Percentiles rank a stretch among this genome's conserved stretches.
These are phyloP conservation scores for Myopa testacea DNA, from an alignment of 2,888 invertebrate species.

Conservation along the genomic window DNA sequence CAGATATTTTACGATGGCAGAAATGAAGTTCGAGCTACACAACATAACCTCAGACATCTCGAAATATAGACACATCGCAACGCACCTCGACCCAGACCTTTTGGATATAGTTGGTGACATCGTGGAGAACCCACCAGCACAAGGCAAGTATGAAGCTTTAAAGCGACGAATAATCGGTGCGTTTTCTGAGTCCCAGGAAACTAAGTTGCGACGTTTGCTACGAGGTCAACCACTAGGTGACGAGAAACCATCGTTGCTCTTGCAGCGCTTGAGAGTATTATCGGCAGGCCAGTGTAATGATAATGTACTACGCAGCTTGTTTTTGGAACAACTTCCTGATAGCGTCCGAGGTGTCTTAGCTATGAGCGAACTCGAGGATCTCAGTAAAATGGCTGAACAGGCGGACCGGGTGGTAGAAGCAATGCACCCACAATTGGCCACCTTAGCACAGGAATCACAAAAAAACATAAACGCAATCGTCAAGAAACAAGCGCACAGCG, in stretches of 20 bases:
- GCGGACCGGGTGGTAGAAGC: background rate
- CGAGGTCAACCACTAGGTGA: background rate
- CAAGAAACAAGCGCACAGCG: background rate
- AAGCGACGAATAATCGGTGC: too few species aligned
- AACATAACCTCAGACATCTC: too few species aligned
- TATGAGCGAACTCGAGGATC: background rate
- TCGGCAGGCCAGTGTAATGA: slow-evolving; percentile 31
- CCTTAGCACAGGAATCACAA: too few species aligned
- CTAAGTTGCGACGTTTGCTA: background rate
- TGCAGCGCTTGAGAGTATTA: slow-evolving; percentile 35
- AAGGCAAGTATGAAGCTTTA: too few species aligned
- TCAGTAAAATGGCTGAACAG: background rate
- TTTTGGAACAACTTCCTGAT: slow-evolving; percentile 37
- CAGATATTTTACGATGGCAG: too few species aligned
- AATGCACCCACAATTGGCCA: background rate
- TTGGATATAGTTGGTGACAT: too few species aligned
- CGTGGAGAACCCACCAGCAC: too few species aligned
- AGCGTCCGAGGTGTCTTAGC: slow-evolving; percentile 32
- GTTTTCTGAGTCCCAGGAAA: too few species aligned
- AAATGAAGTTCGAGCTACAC: too few species aligned
- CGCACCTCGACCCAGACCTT: too few species aligned
- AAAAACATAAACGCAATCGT: background rate
- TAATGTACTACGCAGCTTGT: slow-evolving; percentile 27
- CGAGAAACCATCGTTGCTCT: slow-evolving; percentile 18
- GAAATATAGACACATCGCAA: too few species aligned